Evolutionary conservation across 2,797 vertebrate genomes (phyloP).

Genomic region (Prunella strophiata): DNA sequence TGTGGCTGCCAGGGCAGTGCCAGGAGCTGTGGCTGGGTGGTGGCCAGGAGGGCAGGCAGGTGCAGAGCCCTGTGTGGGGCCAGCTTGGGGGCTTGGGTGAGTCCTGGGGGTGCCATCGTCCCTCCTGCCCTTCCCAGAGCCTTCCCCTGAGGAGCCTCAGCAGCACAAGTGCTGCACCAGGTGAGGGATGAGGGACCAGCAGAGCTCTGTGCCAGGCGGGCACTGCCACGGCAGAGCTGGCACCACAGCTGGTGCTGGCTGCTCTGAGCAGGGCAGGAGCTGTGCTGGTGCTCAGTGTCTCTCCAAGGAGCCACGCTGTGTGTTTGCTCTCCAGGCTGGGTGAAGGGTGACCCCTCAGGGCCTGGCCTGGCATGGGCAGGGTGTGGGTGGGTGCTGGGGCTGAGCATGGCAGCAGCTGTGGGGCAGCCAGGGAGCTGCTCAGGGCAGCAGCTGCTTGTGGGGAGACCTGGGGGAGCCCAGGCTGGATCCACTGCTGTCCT

Average conservation of each 20-base stretch:
- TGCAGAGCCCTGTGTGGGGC: accelerated
- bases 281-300: neutral
- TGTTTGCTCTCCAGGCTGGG: neutral
- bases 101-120: neutral
- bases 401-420: neutral
- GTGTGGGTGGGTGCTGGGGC: neutral
- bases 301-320: neutral
- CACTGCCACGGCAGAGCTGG: neutral
- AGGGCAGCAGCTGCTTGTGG: neutral
- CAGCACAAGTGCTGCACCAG: neutral
- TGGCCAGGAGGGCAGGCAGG: neutral
- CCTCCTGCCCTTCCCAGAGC: accelerated
- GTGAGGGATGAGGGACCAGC: neutral
- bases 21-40: neutral
- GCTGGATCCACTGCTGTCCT: neutral
- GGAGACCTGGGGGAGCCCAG: neutral
- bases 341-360: neutral
- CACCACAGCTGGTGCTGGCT: neutral
- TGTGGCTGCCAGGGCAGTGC: no score
- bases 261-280: neutral
- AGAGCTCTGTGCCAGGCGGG: neutral
- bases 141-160: neutral
- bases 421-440: neutral
- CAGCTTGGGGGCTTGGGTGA: accelerated
- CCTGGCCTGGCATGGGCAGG: neutral